Percentiles rank a stretch among this genome's conserved stretches.
Evolutionary conservation across 1,140 invertebrate genomes (phyloP).

Genomic region (Ips typographus): DNA sequence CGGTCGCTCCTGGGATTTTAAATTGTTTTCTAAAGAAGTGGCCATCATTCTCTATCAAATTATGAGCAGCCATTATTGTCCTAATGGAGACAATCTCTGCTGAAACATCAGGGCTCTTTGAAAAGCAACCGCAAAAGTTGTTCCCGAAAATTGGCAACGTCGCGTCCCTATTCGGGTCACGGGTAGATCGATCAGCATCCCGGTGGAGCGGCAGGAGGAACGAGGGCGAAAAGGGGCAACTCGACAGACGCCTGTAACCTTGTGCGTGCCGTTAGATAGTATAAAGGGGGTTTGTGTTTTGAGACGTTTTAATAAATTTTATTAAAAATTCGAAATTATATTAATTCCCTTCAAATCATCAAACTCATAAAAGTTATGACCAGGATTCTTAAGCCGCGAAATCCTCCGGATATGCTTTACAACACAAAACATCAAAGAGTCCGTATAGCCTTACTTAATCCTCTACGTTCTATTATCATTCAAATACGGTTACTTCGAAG

Average conservation of each 20-base stretch:
- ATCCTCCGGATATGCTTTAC: neutral
- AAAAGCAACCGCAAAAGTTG: constrained; percentile 15
- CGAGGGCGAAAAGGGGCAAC: constrained; percentile 16
- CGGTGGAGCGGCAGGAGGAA: constrained; percentile 4
- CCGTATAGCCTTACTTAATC: neutral
- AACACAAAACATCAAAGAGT: constrained; percentile 10
- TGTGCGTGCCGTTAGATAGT: constrained; percentile 32
- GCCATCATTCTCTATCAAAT: neutral
- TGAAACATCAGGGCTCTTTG: constrained; percentile 11
- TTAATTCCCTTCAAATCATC: too few species aligned
- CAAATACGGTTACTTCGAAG: constrained; percentile 8
- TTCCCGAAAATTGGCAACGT: constrained; percentile 15
- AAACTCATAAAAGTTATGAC: too few species aligned
- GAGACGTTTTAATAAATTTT: too few species aligned
- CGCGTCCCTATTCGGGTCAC: constrained; percentile 31
- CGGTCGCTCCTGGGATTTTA: neutral
- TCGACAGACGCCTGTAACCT: constrained; percentile 29
- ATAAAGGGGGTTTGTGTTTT: constrained; percentile 11
- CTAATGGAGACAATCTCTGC: neutral
- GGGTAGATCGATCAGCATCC: constrained; percentile 34
- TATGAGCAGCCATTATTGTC: neutral
- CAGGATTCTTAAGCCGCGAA: neutral
- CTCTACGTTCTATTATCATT: constrained; percentile 16
- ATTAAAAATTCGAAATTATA: too few species aligned
- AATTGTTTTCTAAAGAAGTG: neutral